Percentiles rank a stretch among this genome's conserved stretches.
Evolutionary conservation across 2,113 vertebrate genomes (phyloP).

Genomic region (Hippocampus comes): DNA sequence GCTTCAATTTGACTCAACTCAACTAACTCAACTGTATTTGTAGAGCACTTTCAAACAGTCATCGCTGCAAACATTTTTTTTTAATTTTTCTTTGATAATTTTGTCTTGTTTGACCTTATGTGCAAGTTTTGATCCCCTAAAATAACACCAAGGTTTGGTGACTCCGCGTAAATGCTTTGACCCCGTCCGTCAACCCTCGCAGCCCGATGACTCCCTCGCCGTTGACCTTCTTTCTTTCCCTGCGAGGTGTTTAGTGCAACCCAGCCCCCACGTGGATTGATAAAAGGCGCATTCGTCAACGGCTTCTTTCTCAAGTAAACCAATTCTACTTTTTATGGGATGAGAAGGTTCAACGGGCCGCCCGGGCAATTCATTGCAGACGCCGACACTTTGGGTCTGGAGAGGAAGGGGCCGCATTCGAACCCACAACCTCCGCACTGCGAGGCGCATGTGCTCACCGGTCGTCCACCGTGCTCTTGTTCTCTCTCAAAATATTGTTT

Average conservation of each 20-base stretch:
- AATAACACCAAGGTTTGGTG: conserved; percentile 39
- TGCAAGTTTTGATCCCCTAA: background rate
- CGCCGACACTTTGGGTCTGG: conserved; percentile 62
- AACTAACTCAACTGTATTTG: too few relatives aligned
- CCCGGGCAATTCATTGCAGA: conserved; percentile 73
- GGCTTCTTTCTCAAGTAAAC: conserved; percentile 85
- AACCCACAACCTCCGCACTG: too few relatives aligned
- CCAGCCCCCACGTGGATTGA: conserved; percentile 86
- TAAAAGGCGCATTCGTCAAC: conserved; percentile 94
- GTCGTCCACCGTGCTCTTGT: too few relatives aligned
- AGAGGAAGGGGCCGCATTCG: conserved; percentile 30
- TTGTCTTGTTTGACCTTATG: too few relatives aligned
- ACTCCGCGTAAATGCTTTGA: conserved; percentile 79
- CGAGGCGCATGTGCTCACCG: too few relatives aligned
- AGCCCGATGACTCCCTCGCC: conserved; percentile 78
- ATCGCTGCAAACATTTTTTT: too few relatives aligned
- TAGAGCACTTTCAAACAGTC: too few relatives aligned
- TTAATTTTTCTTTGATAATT: too few relatives aligned
- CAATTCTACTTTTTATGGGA: conserved; percentile 87
- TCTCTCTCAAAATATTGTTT: too few relatives aligned
- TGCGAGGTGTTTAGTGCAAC: conserved; percentile 76
- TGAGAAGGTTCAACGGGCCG: conserved; percentile 83
- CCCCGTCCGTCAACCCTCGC: conserved; percentile 84
- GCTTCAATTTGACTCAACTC: too few relatives aligned
- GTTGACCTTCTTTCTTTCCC: conserved; percentile 77